A percentile compares a stretch with the other conserved stretches of the same genome.
These are phyloP conservation scores for Callitettix versicolor DNA, from an alignment of 1,140 invertebrate species.

Conservation along the genomic window DNA sequence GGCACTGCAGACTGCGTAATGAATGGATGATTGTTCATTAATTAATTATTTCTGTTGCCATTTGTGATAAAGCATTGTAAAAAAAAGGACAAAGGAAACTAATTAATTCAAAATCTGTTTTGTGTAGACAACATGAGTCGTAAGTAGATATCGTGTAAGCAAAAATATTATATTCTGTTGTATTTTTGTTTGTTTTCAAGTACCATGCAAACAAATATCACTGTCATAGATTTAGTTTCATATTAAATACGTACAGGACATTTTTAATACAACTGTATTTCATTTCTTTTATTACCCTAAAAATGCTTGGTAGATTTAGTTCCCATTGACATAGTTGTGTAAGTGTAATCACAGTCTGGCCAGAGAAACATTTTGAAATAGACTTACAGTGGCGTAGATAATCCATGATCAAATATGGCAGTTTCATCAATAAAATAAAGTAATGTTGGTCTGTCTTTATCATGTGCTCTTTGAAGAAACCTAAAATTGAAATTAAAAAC, in stretches of 20 bases:
- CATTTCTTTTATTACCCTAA: no score
- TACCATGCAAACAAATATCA: conserved; percentile 1
- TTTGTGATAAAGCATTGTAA: conserved; percentile 6
- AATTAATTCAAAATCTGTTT: conserved; percentile 2
- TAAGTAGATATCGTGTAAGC: not conserved
- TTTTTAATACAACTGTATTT: conserved; percentile 1
- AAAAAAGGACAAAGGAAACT: not conserved
- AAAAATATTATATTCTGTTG: not conserved
- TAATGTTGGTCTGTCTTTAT: no score
- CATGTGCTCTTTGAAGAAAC: no score
- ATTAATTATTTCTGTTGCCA: not conserved
- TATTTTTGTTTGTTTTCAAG: not conserved
- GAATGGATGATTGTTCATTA: not conserved
- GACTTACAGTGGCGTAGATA: no score
- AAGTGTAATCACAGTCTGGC: no score
- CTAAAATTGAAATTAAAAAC: no score
- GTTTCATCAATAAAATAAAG: no score
- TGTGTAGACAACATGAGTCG: not conserved
- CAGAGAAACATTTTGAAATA: no score
- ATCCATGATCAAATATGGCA: no score
- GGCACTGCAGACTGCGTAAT: not conserved
- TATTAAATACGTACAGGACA: conserved; percentile 6
- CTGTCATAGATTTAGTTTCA: conserved; percentile 13
- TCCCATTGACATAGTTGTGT: no score
- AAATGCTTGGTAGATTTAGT: no score